Conservation (phyloP, 2,797 vertebrate genomes). For the Loris lydekkerianus region DNA sequence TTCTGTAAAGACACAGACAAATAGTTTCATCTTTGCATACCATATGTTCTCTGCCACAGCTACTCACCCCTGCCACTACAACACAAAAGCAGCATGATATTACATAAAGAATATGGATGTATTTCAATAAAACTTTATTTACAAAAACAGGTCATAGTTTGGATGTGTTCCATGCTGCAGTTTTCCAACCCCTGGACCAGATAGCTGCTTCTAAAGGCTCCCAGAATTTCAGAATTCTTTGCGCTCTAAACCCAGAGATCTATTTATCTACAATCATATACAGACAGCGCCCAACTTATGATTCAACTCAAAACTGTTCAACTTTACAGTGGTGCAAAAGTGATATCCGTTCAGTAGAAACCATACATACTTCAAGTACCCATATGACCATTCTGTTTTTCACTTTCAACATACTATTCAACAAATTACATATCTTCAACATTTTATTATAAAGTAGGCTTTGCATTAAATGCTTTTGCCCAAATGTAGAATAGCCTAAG, state of each 20-base stretch:
- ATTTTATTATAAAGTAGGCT: neutral
- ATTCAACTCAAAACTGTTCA: neutral
- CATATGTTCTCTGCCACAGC: neutral
- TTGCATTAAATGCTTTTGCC: neutral
- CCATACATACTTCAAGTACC: neutral
- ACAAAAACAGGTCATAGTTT: neutral
- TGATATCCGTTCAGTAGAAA: neutral
- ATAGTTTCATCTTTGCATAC: neutral
- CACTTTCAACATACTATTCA: neutral
- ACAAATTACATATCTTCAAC: neutral
- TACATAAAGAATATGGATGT: neutral
- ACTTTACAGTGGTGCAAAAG: neutral
- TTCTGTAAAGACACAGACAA: neutral
- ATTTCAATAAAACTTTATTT: conserved; percentile 39
- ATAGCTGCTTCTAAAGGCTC: neutral
- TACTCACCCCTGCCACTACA: neutral
- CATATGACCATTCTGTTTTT: neutral
- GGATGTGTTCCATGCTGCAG: neutral
- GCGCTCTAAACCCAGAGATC: neutral
- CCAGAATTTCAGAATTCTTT: neutral
- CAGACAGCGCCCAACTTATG: neutral
- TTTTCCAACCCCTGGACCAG: neutral
- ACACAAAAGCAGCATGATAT: neutral
- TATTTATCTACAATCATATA: neutral
- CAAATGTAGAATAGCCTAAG: neutral